phyloP scores from a whole-genome alignment of 2,797 vertebrate species.

The Tauraco hartlaubi region DNA sequence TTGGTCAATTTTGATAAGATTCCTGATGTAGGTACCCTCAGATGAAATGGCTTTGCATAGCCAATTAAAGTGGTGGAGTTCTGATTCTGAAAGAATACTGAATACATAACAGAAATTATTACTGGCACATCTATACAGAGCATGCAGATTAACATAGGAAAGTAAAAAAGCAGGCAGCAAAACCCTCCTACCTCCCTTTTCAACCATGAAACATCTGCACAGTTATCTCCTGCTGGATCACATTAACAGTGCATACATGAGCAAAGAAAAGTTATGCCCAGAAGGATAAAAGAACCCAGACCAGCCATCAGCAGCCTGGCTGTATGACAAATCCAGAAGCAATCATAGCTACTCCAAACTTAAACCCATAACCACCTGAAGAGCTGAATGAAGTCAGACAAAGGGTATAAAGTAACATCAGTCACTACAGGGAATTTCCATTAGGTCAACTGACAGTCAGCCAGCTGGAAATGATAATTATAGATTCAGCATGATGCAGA shows the following conservation, averaged over 20 bases:
- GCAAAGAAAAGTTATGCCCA: not conserved
- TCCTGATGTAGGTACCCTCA: not conserved
- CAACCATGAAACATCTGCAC: not conserved
- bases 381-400: not conserved
- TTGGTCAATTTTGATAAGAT: not conserved
- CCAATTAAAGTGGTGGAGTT: not conserved
- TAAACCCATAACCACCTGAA: not conserved
- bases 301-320: not conserved
- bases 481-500: not conserved
- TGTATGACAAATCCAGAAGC: not conserved
- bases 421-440: not conserved
- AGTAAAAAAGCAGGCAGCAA: not conserved
- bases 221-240: not conserved
- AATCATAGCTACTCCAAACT: not conserved
- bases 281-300: not conserved
- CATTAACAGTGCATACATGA: not conserved
- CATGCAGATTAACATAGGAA: not conserved
- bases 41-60: not conserved
- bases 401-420: not conserved
- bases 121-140: not conserved
- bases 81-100: not conserved
- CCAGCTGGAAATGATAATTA: not conserved
- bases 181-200: not conserved
- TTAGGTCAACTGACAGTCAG: not conserved
- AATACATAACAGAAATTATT: not conserved